Percentiles rank a stretch among this genome's conserved stretches.
These are phyloP conservation scores for Ypsolopha sequella DNA, from an alignment of 2,888 invertebrate genomes.

Conservation along the genomic window DNA sequence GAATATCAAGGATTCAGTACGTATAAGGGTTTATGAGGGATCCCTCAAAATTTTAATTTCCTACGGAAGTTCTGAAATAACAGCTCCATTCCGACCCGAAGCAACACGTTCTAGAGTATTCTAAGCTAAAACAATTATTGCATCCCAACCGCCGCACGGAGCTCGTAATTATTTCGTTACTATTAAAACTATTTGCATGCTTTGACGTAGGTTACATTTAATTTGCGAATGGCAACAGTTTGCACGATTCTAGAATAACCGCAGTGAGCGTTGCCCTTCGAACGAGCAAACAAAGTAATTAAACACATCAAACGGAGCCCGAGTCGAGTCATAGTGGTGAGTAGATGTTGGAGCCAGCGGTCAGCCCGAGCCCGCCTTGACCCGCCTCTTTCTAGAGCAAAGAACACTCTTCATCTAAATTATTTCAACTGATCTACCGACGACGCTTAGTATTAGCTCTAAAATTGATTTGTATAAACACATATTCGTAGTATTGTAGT, in stretches of 20 bases:
- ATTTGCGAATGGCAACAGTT: constrained; percentile 61
- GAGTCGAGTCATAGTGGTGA: constrained; percentile 50
- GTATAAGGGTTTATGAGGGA: neutral
- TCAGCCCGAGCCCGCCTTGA: neutral
- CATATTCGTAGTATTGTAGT: no score
- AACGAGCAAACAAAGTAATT: constrained; percentile 70
- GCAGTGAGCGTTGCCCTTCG: constrained; percentile 50
- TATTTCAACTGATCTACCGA: neutral
- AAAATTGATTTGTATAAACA: no score
- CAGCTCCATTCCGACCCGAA: no score
- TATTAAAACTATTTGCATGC: constrained; percentile 55
- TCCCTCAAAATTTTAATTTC: neutral
- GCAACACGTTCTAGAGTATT: no score
- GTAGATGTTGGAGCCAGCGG: constrained; percentile 11
- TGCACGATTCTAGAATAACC: constrained; percentile 55
- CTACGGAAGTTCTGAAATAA: no score
- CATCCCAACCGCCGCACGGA: neutral
- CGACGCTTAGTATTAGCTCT: no score
- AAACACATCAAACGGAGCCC: constrained; percentile 64
- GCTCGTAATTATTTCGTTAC: constrained; percentile 55
- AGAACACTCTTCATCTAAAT: neutral
- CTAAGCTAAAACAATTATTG: no score
- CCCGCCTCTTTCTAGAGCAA: neutral
- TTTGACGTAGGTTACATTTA: constrained; percentile 67
- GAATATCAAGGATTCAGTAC: no score